These are phyloP conservation scores for Danio aesculapii DNA, from an alignment of 2,797 vertebrate species.

Conservation along the genomic window DNA sequence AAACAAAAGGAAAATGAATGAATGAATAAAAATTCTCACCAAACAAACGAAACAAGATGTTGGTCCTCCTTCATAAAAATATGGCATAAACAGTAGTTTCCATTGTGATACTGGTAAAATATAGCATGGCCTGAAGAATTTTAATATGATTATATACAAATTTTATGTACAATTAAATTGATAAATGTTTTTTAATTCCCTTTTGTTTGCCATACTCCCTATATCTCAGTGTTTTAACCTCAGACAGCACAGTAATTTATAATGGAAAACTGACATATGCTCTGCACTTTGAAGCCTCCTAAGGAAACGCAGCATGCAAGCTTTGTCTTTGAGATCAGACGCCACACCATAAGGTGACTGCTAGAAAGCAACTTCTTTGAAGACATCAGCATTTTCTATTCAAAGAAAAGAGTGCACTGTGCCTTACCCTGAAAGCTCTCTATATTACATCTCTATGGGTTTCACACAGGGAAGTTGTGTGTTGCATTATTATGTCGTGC, in stretches of 20 bases:
- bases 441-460: slow-evolving; percentile 66
- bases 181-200: too few relatives aligned
- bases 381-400: slow-evolving; percentile 70
- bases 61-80: too few relatives aligned
- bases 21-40: too few relatives aligned
- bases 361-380: slow-evolving; percentile 61
- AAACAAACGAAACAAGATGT: too few relatives aligned
- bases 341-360: slow-evolving; percentile 62
- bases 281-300: slow-evolving; percentile 56
- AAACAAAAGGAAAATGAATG: too few relatives aligned
- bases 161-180: too few relatives aligned
- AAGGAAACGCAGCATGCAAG: slow-evolving; percentile 28
- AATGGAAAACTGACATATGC: slow-evolving; percentile 13
- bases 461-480: slow-evolving; percentile 59
- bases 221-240: background rate
- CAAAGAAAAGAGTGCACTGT: slow-evolving; percentile 46
- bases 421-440: slow-evolving; percentile 45
- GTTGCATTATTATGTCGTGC: slow-evolving; percentile 61
- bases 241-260: slow-evolving; percentile 3
- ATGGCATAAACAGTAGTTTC: too few relatives aligned
- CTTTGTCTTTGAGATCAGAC: slow-evolving; percentile 56
- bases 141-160: too few relatives aligned
- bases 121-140: too few relatives aligned
- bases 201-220: too few relatives aligned
- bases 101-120: too few relatives aligned